Conservation (phyloP, 2,888 invertebrate genomes). For the Drosophila emarginata region DNA sequence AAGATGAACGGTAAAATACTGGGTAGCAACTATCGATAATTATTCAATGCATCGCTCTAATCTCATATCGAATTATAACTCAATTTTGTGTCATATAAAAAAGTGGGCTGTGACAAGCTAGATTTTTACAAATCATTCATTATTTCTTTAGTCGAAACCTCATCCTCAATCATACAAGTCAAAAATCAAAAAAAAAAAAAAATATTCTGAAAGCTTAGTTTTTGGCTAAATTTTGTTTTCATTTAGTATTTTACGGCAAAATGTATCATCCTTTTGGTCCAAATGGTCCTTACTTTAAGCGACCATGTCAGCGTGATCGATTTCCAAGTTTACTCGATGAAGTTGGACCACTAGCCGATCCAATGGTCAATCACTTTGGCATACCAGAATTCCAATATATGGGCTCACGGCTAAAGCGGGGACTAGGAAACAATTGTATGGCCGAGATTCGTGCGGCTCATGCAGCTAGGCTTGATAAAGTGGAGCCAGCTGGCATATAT, state of each 20-base stretch:
- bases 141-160: too few species aligned
- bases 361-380: constrained; percentile 34
- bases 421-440: background rate
- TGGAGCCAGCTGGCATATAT: constrained; percentile 34
- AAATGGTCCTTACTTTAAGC: constrained; percentile 44
- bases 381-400: constrained; percentile 35
- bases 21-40: too few species aligned
- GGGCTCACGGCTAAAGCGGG: constrained; percentile 39
- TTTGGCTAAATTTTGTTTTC: background rate
- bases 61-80: too few species aligned
- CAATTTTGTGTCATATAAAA: too few species aligned
- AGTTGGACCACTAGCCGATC: constrained; percentile 37
- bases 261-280: constrained; percentile 40
- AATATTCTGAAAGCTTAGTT: background rate
- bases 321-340: constrained; percentile 37
- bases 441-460: constrained; percentile 34
- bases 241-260: constrained; percentile 23
- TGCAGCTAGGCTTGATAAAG: constrained; percentile 11
- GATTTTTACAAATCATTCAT: too few species aligned
- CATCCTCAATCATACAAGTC: too few species aligned
- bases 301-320: constrained; percentile 38
- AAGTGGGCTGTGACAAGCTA: too few species aligned
- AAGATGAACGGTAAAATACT: too few species aligned
- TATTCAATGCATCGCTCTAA: too few species aligned
- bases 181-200: background rate